phyloP scores from a whole-genome alignment of 2,113 vertebrate genomes.

The Tragelaphus scriptus region DNA sequence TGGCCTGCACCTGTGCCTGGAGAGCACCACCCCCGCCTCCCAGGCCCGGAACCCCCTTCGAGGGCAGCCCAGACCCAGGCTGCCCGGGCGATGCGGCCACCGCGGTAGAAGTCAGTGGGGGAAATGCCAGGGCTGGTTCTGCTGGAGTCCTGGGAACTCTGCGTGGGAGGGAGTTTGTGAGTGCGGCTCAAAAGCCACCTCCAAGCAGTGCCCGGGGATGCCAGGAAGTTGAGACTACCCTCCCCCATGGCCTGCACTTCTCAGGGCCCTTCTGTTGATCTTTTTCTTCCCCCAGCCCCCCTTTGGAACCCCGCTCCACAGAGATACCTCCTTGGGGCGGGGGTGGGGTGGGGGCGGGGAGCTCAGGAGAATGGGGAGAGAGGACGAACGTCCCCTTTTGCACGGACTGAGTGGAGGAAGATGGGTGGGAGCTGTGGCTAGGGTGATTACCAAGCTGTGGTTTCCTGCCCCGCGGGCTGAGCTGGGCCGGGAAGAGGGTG shows the following conservation, averaged over 20 bases:
- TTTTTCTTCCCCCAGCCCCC: not conserved
- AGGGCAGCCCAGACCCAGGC: not conserved
- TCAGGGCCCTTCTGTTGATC: not conserved
- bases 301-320: not conserved
- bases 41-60: not conserved
- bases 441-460: not conserved
- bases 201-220: not conserved
- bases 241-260: not conserved
- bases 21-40: not conserved
- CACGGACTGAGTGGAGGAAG: not conserved
- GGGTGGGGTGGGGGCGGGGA: not conserved
- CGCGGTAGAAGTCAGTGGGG: not conserved
- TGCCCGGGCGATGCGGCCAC: not conserved
- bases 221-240: conserved; percentile 34
- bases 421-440: not conserved
- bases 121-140: not conserved
- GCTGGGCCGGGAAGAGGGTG: not conserved
- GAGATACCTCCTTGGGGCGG: not conserved
- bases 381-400: not conserved
- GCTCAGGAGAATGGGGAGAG: not conserved
- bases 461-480: not conserved
- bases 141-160: conserved; percentile 39
- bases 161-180: conserved; percentile 53
- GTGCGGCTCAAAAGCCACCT: conserved; percentile 29
- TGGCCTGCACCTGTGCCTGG: conserved; percentile 41